phyloP scores from a whole-genome alignment of 2,113 vertebrate species.

The Callocephalon fimbriatum region DNA sequence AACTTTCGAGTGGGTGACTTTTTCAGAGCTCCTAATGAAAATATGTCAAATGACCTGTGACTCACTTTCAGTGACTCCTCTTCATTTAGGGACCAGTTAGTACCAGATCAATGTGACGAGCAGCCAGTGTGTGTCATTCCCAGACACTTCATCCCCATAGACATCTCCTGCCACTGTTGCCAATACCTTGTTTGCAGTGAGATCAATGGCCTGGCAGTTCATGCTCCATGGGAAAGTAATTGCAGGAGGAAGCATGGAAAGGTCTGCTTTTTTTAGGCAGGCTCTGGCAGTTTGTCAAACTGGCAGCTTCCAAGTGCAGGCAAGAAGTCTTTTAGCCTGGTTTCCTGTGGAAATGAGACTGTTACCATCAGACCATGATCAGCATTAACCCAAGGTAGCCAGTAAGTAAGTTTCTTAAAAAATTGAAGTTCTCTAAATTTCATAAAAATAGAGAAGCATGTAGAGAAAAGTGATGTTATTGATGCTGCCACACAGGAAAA shows the following conservation, averaged over 20 bases:
- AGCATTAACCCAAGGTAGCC: not conserved
- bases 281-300: not conserved
- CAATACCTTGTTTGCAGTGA: not conserved
- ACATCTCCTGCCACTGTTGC: not conserved
- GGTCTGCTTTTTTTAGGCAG: not conserved
- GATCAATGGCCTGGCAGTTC: not conserved
- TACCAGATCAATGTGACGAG: not conserved
- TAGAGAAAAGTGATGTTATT: not conserved
- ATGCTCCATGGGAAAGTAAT: conserved; percentile 5
- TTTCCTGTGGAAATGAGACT: not conserved
- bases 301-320: not conserved
- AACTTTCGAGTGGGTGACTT: not conserved
- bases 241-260: not conserved
- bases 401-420: not conserved
- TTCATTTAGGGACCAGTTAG: not conserved
- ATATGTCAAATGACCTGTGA: not conserved
- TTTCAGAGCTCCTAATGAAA: not conserved
- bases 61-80: not conserved
- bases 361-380: not conserved
- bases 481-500: not conserved
- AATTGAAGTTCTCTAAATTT: not conserved
- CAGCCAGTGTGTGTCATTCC: not conserved
- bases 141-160: not conserved
- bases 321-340: not conserved
- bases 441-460: not conserved